phyloP scores from a whole-genome alignment of 2,113 vertebrate species.

The Rhabdomys dilectus region DNA sequence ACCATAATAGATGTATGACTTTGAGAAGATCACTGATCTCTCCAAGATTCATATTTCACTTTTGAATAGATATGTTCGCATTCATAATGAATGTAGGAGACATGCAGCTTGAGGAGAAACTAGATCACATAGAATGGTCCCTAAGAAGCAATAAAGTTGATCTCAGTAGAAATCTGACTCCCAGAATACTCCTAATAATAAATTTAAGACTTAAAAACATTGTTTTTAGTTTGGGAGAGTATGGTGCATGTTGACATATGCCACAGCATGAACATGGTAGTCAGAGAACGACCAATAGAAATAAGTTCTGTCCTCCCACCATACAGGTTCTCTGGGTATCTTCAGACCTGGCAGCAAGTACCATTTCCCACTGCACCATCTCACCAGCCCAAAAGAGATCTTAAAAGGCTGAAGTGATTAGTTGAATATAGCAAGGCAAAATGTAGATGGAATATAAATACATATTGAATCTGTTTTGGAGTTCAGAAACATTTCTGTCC shows the following conservation, averaged over 20 bases:
- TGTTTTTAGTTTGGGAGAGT: not conserved
- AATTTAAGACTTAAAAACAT: not conserved
- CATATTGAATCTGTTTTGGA: not conserved
- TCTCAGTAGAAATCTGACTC: slow-evolving; percentile 10
- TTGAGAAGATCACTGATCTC: slow-evolving; percentile 38
- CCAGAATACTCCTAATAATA: not conserved
- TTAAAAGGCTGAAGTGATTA: not conserved
- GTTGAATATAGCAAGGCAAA: slow-evolving; percentile 21
- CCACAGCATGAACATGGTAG: not conserved
- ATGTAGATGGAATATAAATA: slow-evolving; percentile 1
- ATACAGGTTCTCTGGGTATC: not conserved
- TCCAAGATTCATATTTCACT: not conserved
- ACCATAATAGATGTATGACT: not conserved
- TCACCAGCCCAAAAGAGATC: not conserved
- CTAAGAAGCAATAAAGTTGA: not conserved
- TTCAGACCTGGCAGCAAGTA: not conserved
- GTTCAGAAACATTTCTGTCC: not conserved
- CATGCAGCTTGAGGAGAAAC: slow-evolving; percentile 1
- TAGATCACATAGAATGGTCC: not conserved
- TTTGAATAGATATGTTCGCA: slow-evolving; percentile 22
- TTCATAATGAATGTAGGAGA: not conserved
- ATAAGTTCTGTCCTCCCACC: not conserved
- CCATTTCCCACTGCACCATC: not conserved
- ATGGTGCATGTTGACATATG: not conserved
- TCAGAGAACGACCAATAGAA: not conserved